Evolutionary conservation across 2,113 vertebrate species (phyloP).

Genomic region (Lota lota): DNA sequence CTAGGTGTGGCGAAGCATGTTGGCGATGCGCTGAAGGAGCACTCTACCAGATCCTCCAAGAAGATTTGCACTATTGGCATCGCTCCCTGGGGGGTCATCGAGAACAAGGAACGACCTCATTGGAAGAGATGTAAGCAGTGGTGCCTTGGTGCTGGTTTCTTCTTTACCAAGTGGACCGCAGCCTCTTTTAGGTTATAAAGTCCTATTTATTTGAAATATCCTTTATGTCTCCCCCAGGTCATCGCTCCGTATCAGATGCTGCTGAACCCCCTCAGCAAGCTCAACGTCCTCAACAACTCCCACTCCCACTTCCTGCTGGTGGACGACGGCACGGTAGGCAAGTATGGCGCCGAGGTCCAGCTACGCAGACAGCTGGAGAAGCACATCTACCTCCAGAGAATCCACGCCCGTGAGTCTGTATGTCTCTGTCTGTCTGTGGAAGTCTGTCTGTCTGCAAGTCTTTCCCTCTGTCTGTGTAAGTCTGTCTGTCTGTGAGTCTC

Average conservation of each 20-base stretch:
- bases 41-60: conserved; percentile 91
- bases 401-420: conserved; percentile 88
- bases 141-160: too few species aligned
- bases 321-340: conserved; percentile 97
- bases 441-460: too few species aligned
- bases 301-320: conserved; percentile 98
- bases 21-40: conserved; percentile 95
- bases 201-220: too few species aligned
- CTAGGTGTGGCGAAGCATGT: conserved; percentile 98
- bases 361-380: conserved; percentile 94
- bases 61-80: conserved; percentile 99
- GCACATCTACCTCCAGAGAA: conserved; percentile 95
- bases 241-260: conserved; percentile 96
- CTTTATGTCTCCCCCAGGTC: conserved; percentile 77
- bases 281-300: conserved; percentile 95
- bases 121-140: conserved; percentile 90
- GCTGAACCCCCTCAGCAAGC: conserved; percentile 94
- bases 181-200: neutral
- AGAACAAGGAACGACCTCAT: conserved; percentile 97
- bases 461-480: too few species aligned
- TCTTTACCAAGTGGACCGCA: neutral
- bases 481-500: too few species aligned
- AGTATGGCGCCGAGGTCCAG: conserved; percentile 92
- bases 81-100: conserved; percentile 97
- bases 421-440: too few species aligned